These are phyloP conservation scores for Scaptomyza graminum DNA, from an alignment of 1,140 invertebrate species.

Conservation along the genomic window DNA sequence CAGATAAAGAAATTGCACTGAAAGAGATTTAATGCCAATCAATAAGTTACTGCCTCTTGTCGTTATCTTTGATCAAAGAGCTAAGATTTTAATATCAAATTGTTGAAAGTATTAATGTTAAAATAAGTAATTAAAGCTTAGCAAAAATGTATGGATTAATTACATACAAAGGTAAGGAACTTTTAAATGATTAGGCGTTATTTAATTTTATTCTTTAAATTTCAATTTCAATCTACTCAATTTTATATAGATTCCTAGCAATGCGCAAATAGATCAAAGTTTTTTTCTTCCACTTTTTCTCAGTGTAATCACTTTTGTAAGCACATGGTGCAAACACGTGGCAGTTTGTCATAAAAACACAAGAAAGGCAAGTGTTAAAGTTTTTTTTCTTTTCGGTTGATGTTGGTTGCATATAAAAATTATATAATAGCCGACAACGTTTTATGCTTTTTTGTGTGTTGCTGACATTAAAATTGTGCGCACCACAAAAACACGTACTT, in stretches of 20 bases:
- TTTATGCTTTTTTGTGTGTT: conserved; percentile 15
- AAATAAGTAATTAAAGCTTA: too few species aligned
- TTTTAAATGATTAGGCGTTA: too few species aligned
- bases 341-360: conserved; percentile 18
- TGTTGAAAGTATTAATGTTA: too few species aligned
- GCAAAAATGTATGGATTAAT: too few species aligned
- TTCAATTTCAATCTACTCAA: too few species aligned
- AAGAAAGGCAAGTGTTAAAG: conserved; percentile 6
- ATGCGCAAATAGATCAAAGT: too few species aligned
- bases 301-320: conserved; percentile 23
- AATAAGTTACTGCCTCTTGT: too few species aligned
- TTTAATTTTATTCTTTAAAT: too few species aligned
- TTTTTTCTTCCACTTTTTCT: background rate
- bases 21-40: conserved; percentile 1
- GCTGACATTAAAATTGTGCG: conserved; percentile 9
- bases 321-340: conserved; percentile 29
- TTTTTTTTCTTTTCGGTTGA: background rate
- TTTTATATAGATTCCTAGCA: too few species aligned
- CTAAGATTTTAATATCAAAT: too few species aligned
- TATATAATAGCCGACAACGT: conserved; percentile 31
- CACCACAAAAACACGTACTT: background rate
- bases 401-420: conserved; percentile 29
- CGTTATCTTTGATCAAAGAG: too few species aligned
- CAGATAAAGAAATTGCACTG: conserved; percentile 33
- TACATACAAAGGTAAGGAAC: too few species aligned